Evolutionary conservation across 2,113 vertebrate species (phyloP).

Genomic region (Pituophis catenifer): DNA sequence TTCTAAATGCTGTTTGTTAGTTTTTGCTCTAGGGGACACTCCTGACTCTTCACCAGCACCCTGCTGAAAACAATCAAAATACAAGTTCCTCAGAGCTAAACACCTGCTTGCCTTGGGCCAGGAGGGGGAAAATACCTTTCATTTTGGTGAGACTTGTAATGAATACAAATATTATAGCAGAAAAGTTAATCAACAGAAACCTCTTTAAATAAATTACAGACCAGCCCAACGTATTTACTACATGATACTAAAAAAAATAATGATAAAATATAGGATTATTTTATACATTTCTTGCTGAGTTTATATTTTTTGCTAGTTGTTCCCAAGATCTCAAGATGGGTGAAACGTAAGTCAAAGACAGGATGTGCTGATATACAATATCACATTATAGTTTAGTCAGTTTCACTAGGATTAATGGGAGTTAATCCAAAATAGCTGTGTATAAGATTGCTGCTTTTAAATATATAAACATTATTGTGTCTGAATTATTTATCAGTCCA

Average conservation of each 20-base stretch:
- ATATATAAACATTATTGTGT: not conserved
- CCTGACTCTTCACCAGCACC: constrained; percentile 25
- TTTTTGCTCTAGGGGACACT: constrained; percentile 63
- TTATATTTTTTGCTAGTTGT: not conserved
- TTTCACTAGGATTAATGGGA: not conserved
- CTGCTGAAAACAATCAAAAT: constrained; percentile 11
- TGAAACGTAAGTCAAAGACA: not conserved
- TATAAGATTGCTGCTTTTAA: not conserved
- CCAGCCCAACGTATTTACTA: not conserved
- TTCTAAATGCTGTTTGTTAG: constrained; percentile 53
- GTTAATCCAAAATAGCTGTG: not conserved
- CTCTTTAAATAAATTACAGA: not conserved
- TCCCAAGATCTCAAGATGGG: not conserved
- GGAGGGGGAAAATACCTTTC: constrained; percentile 32
- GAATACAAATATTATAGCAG: constrained; percentile 42
- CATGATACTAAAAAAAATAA: not conserved
- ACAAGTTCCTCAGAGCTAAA: constrained; percentile 62
- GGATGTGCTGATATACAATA: not conserved
- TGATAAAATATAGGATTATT: not conserved
- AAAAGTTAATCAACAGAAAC: constrained; percentile 17
- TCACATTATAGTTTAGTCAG: not conserved
- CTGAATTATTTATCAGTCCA: not conserved
- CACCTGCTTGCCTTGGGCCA: constrained; percentile 59
- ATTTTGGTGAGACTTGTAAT: constrained; percentile 39
- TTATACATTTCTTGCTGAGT: not conserved